A percentile compares a stretch with the other conserved stretches of the same genome.
These are phyloP conservation scores for Agonum fuliginosum DNA, from an alignment of 2,888 invertebrate genomes.

Conservation along the genomic window DNA sequence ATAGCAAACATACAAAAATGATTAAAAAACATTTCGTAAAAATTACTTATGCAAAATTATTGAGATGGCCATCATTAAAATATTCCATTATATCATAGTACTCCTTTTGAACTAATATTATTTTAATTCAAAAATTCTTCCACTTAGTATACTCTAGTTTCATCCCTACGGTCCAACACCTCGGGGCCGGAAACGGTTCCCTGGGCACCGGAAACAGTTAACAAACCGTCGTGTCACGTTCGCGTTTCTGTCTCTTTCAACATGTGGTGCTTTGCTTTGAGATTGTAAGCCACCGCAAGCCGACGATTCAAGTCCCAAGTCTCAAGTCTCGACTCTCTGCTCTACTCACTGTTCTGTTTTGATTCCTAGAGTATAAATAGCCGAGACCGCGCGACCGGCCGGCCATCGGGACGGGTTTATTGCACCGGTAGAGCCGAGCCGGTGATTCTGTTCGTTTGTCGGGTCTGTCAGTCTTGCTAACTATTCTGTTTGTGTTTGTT, in stretches of 20 bases:
- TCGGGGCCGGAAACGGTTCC: conserved; percentile 30
- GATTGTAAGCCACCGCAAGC: too few species aligned
- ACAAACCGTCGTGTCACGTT: conserved; percentile 38
- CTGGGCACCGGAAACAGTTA: conserved; percentile 47
- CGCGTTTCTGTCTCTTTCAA: conserved; percentile 15
- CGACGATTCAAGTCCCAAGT: too few species aligned
- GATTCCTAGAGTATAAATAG: conserved; percentile 29
- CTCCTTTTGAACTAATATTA: background rate
- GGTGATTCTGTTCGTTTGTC: background rate
- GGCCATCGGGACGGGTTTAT: conserved; percentile 33
- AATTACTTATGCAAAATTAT: too few species aligned
- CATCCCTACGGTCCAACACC: conserved; percentile 32
- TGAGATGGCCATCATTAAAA: too few species aligned
- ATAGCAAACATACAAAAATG: too few species aligned
- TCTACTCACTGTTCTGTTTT: conserved; percentile 39
- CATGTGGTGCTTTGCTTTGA: conserved; percentile 3
- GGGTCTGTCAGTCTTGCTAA: background rate
- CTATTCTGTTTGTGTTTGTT: conserved; percentile 9
- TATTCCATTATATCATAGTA: too few species aligned
- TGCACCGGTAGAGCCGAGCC: conserved; percentile 5
- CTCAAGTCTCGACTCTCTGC: background rate
- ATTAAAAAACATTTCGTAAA: too few species aligned
- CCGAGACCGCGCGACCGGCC: conserved; percentile 18
- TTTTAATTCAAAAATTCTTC: background rate
- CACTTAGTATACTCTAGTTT: background rate